Evolutionary conservation across 2,113 vertebrate species (phyloP).

Genomic region (Lontra canadensis): DNA sequence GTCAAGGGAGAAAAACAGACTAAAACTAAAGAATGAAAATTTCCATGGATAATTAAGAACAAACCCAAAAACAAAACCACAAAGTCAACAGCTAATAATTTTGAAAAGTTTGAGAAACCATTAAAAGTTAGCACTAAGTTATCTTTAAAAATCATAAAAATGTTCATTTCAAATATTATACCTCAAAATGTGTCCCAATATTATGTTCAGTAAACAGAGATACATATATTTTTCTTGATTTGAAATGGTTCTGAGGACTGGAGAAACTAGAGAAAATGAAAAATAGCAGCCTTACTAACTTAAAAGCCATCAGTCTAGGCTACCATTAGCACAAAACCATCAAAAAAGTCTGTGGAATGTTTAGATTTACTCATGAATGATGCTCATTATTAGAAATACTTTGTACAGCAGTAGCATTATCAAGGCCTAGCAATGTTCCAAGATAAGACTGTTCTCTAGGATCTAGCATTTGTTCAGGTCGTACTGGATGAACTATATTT

Average conservation of each 20-base stretch:
- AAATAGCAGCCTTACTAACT: conserved; percentile 61
- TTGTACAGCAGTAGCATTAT: conserved; percentile 88
- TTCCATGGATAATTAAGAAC: conserved; percentile 41
- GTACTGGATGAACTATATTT: conserved; percentile 93
- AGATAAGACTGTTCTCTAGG: conserved; percentile 95
- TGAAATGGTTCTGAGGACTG: conserved; percentile 77
- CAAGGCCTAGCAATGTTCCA: conserved; percentile 94
- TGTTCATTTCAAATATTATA: conserved; percentile 76
- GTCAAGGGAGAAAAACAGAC: neutral
- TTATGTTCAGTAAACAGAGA: conserved; percentile 78
- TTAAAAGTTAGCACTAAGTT: conserved; percentile 69
- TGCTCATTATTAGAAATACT: conserved; percentile 88
- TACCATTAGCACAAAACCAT: conserved; percentile 39
- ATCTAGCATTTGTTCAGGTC: conserved; percentile 95
- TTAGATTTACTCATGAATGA: conserved; percentile 75
- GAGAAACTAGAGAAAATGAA: conserved; percentile 79
- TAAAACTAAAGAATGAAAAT: conserved; percentile 20
- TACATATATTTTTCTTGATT: conserved; percentile 70
- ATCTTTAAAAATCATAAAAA: conserved; percentile 80
- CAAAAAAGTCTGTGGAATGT: conserved; percentile 76
- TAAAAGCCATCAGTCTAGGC: conserved; percentile 13
- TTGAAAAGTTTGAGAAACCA: conserved; percentile 57
- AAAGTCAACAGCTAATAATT: conserved; percentile 72
- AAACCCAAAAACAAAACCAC: neutral
- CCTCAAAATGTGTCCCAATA: conserved; percentile 80